These are phyloP conservation scores for Sciaenops ocellatus DNA, from an alignment of 2,797 vertebrate genomes.

Conservation along the genomic window DNA sequence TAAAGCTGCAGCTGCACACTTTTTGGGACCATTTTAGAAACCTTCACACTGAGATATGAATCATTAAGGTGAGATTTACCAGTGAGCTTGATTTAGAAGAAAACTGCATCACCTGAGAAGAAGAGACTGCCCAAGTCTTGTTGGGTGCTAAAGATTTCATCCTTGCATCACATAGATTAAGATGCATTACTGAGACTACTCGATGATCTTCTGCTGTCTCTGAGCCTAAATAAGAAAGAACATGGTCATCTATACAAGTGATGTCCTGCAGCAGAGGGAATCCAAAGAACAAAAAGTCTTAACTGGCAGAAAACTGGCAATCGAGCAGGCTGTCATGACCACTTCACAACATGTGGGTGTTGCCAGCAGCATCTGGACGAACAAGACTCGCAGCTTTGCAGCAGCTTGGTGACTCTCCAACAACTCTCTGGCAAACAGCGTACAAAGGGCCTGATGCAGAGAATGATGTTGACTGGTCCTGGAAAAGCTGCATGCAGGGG, in stretches of 20 bases:
- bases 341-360: constrained; percentile 57
- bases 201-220: constrained; percentile 28
- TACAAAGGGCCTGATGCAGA: constrained; percentile 43
- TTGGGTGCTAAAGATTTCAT: background rate
- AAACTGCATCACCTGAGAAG: background rate
- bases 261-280: constrained; percentile 48
- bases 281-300: constrained; percentile 60
- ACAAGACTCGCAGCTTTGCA: constrained; percentile 65
- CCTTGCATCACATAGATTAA: background rate
- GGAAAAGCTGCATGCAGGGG: constrained; percentile 54
- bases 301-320: constrained; percentile 72
- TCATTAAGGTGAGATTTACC: constrained; percentile 4
- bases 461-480: constrained; percentile 54
- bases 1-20: constrained; percentile 29
- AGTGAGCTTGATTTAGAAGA: constrained; percentile 7
- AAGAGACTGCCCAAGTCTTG: background rate
- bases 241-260: constrained; percentile 40
- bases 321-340: constrained; percentile 57
- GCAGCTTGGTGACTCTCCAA: constrained; percentile 67
- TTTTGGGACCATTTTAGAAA: constrained; percentile 25
- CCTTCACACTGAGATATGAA: constrained; percentile 40
- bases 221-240: constrained; percentile 43
- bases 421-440: constrained; percentile 53
- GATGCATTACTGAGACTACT: background rate
- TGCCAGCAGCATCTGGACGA: constrained; percentile 73